Conservation (phyloP, 2,888 invertebrate genomes). For the Agriopis aurantiaria region DNA sequence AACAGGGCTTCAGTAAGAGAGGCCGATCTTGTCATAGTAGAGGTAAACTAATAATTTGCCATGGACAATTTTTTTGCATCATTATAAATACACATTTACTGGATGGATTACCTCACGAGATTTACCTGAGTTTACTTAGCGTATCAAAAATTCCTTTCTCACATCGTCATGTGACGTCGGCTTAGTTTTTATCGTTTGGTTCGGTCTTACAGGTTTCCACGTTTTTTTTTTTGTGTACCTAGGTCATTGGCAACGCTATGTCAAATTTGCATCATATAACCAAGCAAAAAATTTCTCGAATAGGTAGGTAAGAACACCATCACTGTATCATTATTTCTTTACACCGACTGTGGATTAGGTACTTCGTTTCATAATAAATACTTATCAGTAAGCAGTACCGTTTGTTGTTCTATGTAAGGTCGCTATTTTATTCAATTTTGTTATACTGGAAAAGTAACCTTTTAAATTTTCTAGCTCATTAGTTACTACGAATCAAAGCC, state of each 20-base stretch:
- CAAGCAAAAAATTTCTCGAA: conserved; percentile 4
- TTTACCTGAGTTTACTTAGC: not conserved
- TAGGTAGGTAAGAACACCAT: not conserved
- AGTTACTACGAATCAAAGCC: too few species aligned
- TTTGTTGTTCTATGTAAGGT: too few species aligned
- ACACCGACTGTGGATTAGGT: too few species aligned
- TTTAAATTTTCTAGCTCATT: too few species aligned
- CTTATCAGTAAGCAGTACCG: too few species aligned
- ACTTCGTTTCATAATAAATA: too few species aligned
- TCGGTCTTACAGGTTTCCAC: not conserved
- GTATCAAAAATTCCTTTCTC: conserved; percentile 2
- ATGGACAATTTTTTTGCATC: not conserved
- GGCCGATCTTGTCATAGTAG: too few species aligned
- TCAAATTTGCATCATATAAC: conserved; percentile 9
- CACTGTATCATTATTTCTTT: too few species aligned
- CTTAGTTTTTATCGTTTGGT: not conserved
- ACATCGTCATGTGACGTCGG: not conserved
- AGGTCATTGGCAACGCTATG: conserved; percentile 1
- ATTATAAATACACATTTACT: not conserved
- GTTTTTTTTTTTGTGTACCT: conserved; percentile 1
- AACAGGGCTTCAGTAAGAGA: too few species aligned
- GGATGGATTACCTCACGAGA: not conserved
- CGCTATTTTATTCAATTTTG: too few species aligned
- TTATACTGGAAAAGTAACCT: too few species aligned
- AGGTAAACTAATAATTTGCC: too few species aligned